These are phyloP conservation scores for Sminthurinus aureus DNA, from an alignment of 2,888 invertebrate species.

Conservation along the genomic window DNA sequence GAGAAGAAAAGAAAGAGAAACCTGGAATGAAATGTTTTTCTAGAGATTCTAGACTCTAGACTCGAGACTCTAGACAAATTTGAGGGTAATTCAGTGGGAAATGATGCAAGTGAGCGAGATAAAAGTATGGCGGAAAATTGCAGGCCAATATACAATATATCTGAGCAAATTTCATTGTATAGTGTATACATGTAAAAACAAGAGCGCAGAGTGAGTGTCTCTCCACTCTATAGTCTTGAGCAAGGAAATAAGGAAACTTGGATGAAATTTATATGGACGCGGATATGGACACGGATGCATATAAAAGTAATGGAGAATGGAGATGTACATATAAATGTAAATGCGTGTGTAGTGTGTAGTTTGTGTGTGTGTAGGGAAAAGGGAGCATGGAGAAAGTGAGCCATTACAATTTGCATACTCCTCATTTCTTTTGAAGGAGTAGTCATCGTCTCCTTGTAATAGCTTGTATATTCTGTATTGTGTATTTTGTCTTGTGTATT, in stretches of 20 bases:
- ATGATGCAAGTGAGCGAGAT: slow-evolving; percentile 41
- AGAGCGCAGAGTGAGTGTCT: no score
- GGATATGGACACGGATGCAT: background rate
- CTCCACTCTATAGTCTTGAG: no score
- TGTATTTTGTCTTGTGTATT: no score
- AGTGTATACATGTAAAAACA: background rate
- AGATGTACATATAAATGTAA: background rate
- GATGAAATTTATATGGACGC: background rate
- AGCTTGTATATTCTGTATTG: no score
- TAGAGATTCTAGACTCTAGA: no score
- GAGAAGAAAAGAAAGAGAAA: slow-evolving; percentile 42
- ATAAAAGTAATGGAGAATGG: no score
- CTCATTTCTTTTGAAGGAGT: background rate
- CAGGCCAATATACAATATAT: background rate
- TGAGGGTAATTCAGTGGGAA: slow-evolving; percentile 25
- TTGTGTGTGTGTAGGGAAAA: no score
- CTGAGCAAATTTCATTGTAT: no score
- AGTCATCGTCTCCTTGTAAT: background rate
- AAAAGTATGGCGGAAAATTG: slow-evolving; percentile 15
- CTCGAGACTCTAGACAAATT: slow-evolving; percentile 32
- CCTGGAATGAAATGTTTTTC: slow-evolving; percentile 41
- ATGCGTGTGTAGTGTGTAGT: background rate
- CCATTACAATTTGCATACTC: background rate
- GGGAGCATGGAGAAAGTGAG: background rate
- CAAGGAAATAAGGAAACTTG: no score